phyloP scores from a whole-genome alignment of 1,140 invertebrate species.

The Drosophila nasuta region DNA sequence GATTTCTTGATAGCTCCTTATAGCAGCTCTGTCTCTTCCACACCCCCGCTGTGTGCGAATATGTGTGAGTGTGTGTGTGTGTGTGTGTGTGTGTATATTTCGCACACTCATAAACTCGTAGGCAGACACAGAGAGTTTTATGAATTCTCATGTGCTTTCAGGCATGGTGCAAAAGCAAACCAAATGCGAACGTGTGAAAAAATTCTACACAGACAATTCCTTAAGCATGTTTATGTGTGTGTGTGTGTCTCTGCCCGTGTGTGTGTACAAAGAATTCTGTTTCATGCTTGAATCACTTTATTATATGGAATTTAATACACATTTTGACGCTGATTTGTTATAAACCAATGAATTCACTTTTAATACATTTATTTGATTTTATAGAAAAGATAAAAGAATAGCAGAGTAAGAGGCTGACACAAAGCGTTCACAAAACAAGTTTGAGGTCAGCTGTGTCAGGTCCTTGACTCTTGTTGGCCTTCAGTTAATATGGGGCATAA shows the following conservation, averaged over 20 bases:
- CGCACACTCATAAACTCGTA: conserved; percentile 7
- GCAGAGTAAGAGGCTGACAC: not conserved
- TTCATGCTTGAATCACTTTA: conserved; percentile 79
- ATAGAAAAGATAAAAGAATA: not conserved
- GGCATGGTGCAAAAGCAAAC: conserved; percentile 58
- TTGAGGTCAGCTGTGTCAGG: not conserved
- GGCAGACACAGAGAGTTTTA: conserved; percentile 71
- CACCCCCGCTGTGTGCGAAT: not conserved
- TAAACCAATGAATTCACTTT: conserved; percentile 49
- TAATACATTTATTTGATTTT: conserved; percentile 15
- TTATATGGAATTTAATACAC: conserved; percentile 72
- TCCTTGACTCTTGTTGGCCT: not conserved
- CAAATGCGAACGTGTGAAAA: conserved; percentile 68
- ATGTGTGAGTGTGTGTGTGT: conserved; percentile 3
- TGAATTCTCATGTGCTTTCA: conserved; percentile 77
- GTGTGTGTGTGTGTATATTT: not conserved
- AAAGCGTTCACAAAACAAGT: not conserved
- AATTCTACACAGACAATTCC: conserved; percentile 53
- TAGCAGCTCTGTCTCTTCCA: conserved; percentile 44
- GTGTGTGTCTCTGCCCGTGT: not conserved
- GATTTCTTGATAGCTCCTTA: conserved; percentile 83
- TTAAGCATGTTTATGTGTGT: not conserved
- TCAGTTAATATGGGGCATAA: not conserved
- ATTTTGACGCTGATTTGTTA: conserved; percentile 72
- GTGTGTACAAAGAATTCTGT: conserved; percentile 61